Evolutionary conservation across 2,113 vertebrate genomes (phyloP), one percentile per base, ranked within the genome.

Genomic region (Oophaga pumilio): DNA sequence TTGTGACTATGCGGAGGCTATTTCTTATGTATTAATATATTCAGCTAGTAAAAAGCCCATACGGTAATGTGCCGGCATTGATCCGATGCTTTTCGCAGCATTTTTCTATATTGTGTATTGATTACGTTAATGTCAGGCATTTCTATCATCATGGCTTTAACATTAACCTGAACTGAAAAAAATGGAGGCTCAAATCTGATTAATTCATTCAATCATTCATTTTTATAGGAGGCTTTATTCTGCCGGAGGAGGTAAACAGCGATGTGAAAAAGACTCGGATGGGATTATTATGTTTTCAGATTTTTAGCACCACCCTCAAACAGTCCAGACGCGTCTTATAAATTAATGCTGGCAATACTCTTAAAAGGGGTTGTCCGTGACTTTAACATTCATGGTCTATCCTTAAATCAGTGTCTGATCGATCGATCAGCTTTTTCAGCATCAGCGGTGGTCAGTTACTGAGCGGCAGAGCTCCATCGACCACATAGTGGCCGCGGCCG

Each of bases 61-160:
- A 60, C 56, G 22, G 59, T 80, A 80, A 80, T 80, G 77, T 80
- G 77, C 60, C 77, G 60, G 57, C 77, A 80, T 80, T 59, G 77
- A 80, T 80, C 24, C 24, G 6, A 56, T 11, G 33, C 14, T 80
- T 26, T 60, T 60, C 71, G 4, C 15, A 17, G 18, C 71, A 74
- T 50, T 26, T 74, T 74, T 50, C 71, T 74, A 50, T 74, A 74
- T 74, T 74, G 71, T 22, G 43, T 74, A 74, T 74, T 50, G 71
- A 74, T 74, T 22, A 2, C 15, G 71, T 74, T 74, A 74, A 74
- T 74, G 71, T 50, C 20, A 33, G 11, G 71, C 2, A 74, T 74
- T 74, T 50, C 43, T 18, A 74, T 74, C 43, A 74, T 74, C 7
- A 74, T 74, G 71, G 20, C 71, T 74, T 74, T 50, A 74, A 20